phyloP scores from a whole-genome alignment of 2,888 invertebrate genomes.

The Yponomeuta malinellus region DNA sequence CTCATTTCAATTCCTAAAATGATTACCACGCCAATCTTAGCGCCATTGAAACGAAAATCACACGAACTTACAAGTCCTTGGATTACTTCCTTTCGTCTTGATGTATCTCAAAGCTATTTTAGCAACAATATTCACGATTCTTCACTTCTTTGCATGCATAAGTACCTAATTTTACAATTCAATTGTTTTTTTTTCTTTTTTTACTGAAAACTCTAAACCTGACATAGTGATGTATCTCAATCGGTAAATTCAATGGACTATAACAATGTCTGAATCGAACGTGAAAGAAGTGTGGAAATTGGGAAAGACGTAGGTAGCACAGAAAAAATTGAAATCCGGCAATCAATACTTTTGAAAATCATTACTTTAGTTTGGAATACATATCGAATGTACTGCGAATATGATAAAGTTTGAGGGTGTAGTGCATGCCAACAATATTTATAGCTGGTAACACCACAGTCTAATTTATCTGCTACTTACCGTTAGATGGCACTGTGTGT shows the following conservation, averaged over 20 bases:
- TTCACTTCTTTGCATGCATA: slow-evolving; percentile 10
- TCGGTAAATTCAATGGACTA: background rate
- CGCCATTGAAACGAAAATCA: background rate
- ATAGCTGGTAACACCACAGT: too few species aligned
- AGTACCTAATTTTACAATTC: slow-evolving; percentile 14
- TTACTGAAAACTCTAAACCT: slow-evolving; percentile 12
- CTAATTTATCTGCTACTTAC: background rate
- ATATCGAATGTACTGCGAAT: background rate
- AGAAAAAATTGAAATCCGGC: background rate
- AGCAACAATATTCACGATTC: background rate
- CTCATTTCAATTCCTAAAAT: slow-evolving; percentile 11
- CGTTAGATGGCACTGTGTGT: background rate
- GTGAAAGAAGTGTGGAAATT: too few species aligned
- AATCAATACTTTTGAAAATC: background rate
- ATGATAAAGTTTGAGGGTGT: too few species aligned
- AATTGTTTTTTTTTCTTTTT: slow-evolving; percentile 20
- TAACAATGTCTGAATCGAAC: background rate
- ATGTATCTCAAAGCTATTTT: background rate
- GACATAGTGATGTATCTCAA: slow-evolving; percentile 1
- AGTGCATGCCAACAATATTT: too few species aligned
- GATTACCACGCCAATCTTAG: background rate
- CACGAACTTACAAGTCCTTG: background rate
- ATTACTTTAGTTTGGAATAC: background rate
- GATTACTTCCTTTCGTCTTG: slow-evolving; percentile 18
- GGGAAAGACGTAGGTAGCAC: too few species aligned